A percentile compares a stretch with the other conserved stretches of the same genome.
Conservation (phyloP, 2,797 vertebrate species). For the Aeoliscus strigatus region DNA sequence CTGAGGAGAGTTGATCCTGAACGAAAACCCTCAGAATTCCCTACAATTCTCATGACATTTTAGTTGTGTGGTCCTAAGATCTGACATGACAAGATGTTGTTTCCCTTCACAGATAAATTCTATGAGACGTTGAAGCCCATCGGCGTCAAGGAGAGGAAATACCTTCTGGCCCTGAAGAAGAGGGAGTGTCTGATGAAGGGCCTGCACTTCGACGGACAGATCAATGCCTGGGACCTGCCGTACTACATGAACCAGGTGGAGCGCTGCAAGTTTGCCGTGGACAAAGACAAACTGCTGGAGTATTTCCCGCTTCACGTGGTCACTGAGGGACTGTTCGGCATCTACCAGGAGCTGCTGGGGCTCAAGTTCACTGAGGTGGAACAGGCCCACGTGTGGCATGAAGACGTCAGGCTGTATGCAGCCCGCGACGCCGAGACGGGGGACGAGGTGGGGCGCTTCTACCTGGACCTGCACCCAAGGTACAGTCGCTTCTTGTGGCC, state of each 20-base stretch:
- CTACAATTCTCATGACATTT: no score
- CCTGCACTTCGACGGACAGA: constrained; percentile 79
- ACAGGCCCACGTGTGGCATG: constrained; percentile 82
- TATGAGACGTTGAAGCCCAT: constrained; percentile 82
- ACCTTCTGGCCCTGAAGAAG: constrained; percentile 85
- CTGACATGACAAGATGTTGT: not conserved
- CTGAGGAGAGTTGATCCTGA: no score
- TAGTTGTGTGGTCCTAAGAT: no score
- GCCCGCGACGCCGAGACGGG: constrained; percentile 78
- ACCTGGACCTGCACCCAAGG: constrained; percentile 93
- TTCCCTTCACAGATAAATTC: constrained; percentile 77
- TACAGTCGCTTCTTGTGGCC: constrained; percentile 42
- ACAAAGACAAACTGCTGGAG: constrained; percentile 91
- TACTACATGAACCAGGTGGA: constrained; percentile 94
- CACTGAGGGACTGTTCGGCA: constrained; percentile 83
- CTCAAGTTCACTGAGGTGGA: constrained; percentile 81
- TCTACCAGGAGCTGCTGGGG: constrained; percentile 90
- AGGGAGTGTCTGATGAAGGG: constrained; percentile 83
- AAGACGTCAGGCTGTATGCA: constrained; percentile 81
- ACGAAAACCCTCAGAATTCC: no score
- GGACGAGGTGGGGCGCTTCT: constrained; percentile 89
- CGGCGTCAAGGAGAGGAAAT: constrained; percentile 82
- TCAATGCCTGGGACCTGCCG: constrained; percentile 91
- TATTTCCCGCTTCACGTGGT: constrained; percentile 91
- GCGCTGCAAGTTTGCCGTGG: constrained; percentile 86